Percentiles rank a stretch among this genome's conserved stretches.
Evolutionary conservation across 2,797 vertebrate species (phyloP).

Genomic region (Enteromius anoplus): DNA sequence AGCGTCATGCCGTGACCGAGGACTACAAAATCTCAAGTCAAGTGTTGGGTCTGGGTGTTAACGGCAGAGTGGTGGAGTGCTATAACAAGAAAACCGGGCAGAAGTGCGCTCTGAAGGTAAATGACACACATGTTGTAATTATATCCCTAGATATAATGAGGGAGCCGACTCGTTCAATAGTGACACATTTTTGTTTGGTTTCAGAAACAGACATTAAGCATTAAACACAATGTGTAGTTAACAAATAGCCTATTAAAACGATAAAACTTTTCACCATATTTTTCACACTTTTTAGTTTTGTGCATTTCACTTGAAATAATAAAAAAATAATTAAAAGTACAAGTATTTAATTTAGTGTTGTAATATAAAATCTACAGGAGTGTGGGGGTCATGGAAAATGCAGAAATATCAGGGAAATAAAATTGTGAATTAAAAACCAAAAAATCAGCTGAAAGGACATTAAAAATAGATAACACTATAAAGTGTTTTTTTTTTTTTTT

Average conservation of each 20-base stretch:
- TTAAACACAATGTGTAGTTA: neutral
- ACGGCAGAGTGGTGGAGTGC: slow-evolving; percentile 96
- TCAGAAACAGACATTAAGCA: neutral
- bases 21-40: slow-evolving; percentile 94
- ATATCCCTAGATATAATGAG: neutral
- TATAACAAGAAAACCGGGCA: slow-evolving; percentile 87
- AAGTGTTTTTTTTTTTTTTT: too few relatives aligned
- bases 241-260: neutral
- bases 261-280: neutral
- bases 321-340: too few relatives aligned
- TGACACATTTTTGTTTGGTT: too few relatives aligned
- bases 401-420: neutral
- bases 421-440: neutral
- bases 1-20: slow-evolving; percentile 92
- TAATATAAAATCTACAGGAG: neutral
- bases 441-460: neutral
- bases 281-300: too few relatives aligned
- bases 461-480: neutral
- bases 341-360: too few relatives aligned
- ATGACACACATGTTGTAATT: neutral
- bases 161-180: neutral
- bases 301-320: too few relatives aligned
- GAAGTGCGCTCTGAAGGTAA: slow-evolving; percentile 86
- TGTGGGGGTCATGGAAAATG: neutral
- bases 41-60: slow-evolving; percentile 95